Evolutionary conservation across 2,797 vertebrate species (phyloP).

Genomic region (Coregonus suidteri): DNA sequence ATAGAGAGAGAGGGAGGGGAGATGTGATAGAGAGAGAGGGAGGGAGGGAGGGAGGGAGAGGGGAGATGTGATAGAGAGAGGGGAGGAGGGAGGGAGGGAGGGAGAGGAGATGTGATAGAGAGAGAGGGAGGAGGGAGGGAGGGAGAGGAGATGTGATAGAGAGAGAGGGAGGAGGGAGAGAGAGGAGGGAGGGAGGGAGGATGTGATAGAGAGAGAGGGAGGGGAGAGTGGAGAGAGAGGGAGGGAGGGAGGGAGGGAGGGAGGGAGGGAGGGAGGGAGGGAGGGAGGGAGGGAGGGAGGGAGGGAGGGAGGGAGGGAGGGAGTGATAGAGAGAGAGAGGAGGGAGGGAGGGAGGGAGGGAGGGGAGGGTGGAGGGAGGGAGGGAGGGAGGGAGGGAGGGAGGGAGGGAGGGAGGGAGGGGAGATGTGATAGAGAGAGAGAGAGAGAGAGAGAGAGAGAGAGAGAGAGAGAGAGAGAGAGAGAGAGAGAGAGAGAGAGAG

Average conservation of each 20-base stretch:
- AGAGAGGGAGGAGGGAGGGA: too few relatives aligned
- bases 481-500: too few relatives aligned
- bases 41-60: too few relatives aligned
- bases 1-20: not conserved
- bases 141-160: too few relatives aligned
- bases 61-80: too few relatives aligned
- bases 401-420: not conserved
- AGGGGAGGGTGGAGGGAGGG: constrained; percentile 1
- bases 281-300: not conserved
- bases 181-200: too few relatives aligned
- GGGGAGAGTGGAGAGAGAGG: constrained; percentile 15
- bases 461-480: too few relatives aligned
- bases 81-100: too few relatives aligned
- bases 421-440: not conserved
- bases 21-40: too few relatives aligned
- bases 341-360: constrained; percentile 9
- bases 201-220: too few relatives aligned
- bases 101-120: too few relatives aligned
- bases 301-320: not conserved
- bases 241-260: constrained; percentile 15
- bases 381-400: not conserved
- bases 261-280: not conserved
- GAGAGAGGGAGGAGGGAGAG: too few relatives aligned
- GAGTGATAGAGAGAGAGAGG: not conserved
- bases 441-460: not conserved